Evolutionary conservation across 2,113 vertebrate genomes (phyloP).

Genomic region (Marmota flaviventris): DNA sequence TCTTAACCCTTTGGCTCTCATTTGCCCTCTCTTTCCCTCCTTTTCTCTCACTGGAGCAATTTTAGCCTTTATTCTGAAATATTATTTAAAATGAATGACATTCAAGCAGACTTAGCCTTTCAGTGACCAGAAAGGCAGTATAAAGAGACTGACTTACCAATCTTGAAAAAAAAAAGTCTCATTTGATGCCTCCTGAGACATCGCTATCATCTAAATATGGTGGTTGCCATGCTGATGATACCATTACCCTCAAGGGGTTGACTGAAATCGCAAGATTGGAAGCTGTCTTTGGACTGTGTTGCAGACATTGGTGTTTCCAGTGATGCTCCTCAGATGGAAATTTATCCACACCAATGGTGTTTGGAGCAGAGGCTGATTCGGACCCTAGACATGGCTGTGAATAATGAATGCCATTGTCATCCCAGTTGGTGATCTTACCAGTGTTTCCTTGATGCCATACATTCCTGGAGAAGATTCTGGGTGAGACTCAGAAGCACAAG

Average conservation of each 20-base stretch:
- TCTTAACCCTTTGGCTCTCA: conserved; percentile 26
- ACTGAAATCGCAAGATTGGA: background rate
- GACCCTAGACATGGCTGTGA: background rate
- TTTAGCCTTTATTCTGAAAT: conserved; percentile 63
- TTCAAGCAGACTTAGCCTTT: background rate
- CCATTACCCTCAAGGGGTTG: background rate
- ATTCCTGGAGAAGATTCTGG: background rate
- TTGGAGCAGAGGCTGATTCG: background rate
- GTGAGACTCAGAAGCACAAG: background rate
- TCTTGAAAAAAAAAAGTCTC: background rate
- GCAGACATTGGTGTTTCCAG: background rate
- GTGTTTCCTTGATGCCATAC: background rate
- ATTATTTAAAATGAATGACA: conserved; percentile 50
- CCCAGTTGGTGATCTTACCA: background rate
- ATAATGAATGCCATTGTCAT: background rate
- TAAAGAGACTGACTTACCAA: background rate
- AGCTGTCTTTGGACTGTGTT: background rate
- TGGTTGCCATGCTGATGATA: background rate
- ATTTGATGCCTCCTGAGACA: background rate
- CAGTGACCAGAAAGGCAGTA: background rate
- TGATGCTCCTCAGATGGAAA: background rate
- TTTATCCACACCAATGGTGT: background rate
- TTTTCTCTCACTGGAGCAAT: background rate
- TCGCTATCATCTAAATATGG: conserved; percentile 9
- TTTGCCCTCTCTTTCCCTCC: background rate